Conservation (phyloP, 2,113 vertebrate species). For the Ophiodon elongatus region DNA sequence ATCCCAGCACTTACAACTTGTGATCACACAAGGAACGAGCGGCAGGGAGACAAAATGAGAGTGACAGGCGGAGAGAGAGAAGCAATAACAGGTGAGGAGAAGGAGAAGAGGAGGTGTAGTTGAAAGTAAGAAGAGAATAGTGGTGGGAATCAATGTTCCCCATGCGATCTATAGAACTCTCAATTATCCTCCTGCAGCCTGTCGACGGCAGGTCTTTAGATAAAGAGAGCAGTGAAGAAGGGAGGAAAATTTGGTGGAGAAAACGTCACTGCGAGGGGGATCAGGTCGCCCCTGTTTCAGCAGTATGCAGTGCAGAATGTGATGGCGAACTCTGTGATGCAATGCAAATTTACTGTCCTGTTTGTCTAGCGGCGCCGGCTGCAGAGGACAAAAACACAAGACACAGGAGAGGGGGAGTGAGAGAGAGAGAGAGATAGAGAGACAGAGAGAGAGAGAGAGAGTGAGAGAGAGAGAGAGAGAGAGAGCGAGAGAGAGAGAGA, state of each 20-base stretch:
- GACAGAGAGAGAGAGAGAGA: constrained; percentile 12
- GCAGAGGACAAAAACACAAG: constrained; percentile 59
- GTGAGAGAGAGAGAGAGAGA: not conserved
- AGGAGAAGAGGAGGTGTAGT: constrained; percentile 37
- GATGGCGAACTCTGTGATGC: constrained; percentile 54
- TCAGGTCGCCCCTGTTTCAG: constrained; percentile 41
- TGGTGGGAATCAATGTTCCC: constrained; percentile 75
- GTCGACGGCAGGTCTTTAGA: constrained; percentile 72
- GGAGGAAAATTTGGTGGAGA: constrained; percentile 49
- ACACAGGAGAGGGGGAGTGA: constrained; percentile 16
- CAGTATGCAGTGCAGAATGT: constrained; percentile 37
- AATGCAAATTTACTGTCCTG: constrained; percentile 69
- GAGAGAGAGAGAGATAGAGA: not conserved
- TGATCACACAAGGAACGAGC: constrained; percentile 65
- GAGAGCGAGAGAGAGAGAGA: not conserved
- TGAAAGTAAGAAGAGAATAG: constrained; percentile 59
- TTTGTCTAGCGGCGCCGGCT: constrained; percentile 50
- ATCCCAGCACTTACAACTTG: constrained; percentile 69
- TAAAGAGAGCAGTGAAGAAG: constrained; percentile 42
- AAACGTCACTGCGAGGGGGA: constrained; percentile 29
- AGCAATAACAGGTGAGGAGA: constrained; percentile 48
- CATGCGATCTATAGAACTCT: constrained; percentile 77
- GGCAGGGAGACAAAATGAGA: constrained; percentile 47
- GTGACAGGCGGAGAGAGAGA: constrained; percentile 28
- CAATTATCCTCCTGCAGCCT: constrained; percentile 79